Conservation (phyloP, 2,888 invertebrate species). For the Slavum lentiscoides region DNA sequence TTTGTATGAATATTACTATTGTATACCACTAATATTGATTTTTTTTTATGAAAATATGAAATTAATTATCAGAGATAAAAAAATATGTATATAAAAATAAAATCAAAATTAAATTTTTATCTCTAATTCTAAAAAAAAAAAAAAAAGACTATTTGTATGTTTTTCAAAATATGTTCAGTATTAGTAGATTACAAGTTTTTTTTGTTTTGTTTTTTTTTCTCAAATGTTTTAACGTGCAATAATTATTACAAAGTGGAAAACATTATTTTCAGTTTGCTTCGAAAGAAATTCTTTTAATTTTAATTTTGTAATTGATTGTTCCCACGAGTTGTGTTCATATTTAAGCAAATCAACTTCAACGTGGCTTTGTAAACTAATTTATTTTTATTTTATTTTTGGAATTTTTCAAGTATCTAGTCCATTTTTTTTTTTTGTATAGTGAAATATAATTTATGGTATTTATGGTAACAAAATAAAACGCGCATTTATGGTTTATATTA, state of each 20-base stretch:
- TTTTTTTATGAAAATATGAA: neutral
- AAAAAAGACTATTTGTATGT: neutral
- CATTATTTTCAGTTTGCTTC: conserved; percentile 14
- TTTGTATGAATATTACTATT: neutral
- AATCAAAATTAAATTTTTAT: conserved; percentile 2
- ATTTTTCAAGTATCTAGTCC: conserved; percentile 42
- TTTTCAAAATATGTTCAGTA: conserved; percentile 36
- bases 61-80: conserved; percentile 6
- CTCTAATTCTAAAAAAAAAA: conserved; percentile 9
- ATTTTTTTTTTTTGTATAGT: conserved; percentile 9
- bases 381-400: conserved; percentile 26
- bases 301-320: conserved; percentile 36
- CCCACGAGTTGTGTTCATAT: conserved; percentile 42
- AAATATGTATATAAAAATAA: conserved; percentile 11
- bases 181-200: conserved; percentile 17
- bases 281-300: conserved; percentile 24
- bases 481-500: conserved; percentile 14
- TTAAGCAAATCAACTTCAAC: conserved; percentile 41
- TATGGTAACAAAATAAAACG: conserved; percentile 15
- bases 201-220: neutral
- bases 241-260: conserved; percentile 7
- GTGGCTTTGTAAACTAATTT: conserved; percentile 36
- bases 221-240: conserved; percentile 28
- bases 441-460: too few relatives aligned
- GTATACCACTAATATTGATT: neutral